Evolutionary conservation across 2,113 vertebrate genomes (phyloP).

Genomic region (Symphodus melops): DNA sequence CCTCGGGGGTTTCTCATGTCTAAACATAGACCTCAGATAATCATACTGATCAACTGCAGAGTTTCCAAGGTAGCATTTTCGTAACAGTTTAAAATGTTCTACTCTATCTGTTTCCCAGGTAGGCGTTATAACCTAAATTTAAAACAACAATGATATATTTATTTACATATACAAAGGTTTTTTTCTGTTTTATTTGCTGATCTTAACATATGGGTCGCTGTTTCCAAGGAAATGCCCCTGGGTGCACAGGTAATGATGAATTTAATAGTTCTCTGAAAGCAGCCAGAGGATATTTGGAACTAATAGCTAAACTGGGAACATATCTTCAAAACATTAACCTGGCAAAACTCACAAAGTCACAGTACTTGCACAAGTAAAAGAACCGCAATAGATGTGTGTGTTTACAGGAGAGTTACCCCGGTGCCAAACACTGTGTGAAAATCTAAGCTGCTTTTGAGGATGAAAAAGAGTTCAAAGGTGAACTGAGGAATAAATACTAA

Average conservation of each 20-base stretch:
- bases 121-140: conserved; percentile 6
- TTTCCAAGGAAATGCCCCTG: conserved; percentile 28
- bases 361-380: not conserved
- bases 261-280: conserved; percentile 30
- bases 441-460: not conserved
- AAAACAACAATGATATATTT: conserved; percentile 20
- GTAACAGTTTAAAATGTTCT: conserved; percentile 10
- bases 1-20: conserved; percentile 62
- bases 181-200: conserved; percentile 31
- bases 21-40: conserved; percentile 66
- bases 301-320: conserved; percentile 31
- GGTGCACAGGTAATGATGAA: conserved; percentile 38
- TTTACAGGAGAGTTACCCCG: not conserved
- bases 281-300: conserved; percentile 21
- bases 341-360: conserved; percentile 22
- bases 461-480: too few relatives aligned
- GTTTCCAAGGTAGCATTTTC: conserved; percentile 54
- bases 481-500: too few relatives aligned
- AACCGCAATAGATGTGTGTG: not conserved
- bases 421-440: not conserved
- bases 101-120: conserved; percentile 23
- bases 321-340: not conserved
- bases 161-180: conserved; percentile 7
- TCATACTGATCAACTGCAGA: conserved; percentile 48
- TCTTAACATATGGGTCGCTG: conserved; percentile 27